phyloP scores from a whole-genome alignment of 23 tunicate genomes.

The Halocynthia aurantium region DNA sequence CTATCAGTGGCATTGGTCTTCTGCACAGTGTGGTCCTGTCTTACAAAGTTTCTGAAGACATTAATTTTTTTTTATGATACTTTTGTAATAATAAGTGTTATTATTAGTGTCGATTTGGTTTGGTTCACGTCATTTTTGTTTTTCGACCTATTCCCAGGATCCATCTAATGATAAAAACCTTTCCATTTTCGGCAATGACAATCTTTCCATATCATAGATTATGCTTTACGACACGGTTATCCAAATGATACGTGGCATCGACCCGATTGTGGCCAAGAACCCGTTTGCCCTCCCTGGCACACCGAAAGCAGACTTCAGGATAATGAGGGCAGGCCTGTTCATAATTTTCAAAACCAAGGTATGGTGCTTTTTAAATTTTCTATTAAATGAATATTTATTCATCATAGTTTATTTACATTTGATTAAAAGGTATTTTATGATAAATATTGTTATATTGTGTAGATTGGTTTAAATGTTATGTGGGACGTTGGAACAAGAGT shows the following conservation, averaged over 20 bases:
- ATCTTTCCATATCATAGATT: slow-evolving; percentile 19
- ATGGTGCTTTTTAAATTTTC: not conserved
- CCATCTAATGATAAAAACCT: not conserved
- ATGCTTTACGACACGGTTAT: slow-evolving; percentile 68
- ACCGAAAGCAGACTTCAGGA: slow-evolving; percentile 68
- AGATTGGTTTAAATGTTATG: slow-evolving; percentile 82
- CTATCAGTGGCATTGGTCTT: too few species aligned
- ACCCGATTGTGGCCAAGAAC: slow-evolving; percentile 62
- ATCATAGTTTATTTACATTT: not conserved
- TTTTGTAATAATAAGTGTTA: too few species aligned
- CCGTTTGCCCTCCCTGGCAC: slow-evolving; percentile 71
- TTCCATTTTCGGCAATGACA: not conserved
- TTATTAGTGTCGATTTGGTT: too few species aligned
- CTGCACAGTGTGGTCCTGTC: too few species aligned
- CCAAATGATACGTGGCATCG: slow-evolving; percentile 82
- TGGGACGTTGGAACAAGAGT: slow-evolving; percentile 97
- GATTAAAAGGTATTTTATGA: not conserved
- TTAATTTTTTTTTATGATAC: too few species aligned
- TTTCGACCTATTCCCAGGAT: not conserved
- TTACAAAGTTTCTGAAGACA: too few species aligned
- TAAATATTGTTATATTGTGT: not conserved
- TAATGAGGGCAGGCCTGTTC: slow-evolving; percentile 58
- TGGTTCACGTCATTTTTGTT: too few species aligned
- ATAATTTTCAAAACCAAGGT: slow-evolving; percentile 73
- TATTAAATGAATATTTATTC: not conserved